phyloP scores from a whole-genome alignment of 2,888 invertebrate genomes.

The Eucera pruinosa region DNA sequence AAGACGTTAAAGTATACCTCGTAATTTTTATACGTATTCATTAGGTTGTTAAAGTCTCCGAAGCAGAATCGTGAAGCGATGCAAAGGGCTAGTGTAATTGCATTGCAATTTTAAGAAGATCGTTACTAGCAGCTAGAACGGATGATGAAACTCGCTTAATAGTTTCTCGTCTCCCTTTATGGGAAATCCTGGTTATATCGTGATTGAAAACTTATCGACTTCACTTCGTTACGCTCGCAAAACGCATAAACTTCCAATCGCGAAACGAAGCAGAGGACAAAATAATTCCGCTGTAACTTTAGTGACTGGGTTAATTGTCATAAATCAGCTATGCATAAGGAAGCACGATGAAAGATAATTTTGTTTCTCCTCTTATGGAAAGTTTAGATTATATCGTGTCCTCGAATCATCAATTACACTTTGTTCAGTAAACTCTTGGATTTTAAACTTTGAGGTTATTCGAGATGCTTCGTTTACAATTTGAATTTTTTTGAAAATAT shows the following conservation, averaged over 20 bases:
- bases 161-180: slow-evolving; percentile 7
- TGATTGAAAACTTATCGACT: slow-evolving; percentile 23
- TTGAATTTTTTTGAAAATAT: neutral
- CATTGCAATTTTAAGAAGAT: slow-evolving; percentile 5
- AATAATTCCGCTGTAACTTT: neutral
- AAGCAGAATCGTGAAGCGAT: neutral
- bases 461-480: too few relatives aligned
- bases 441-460: neutral
- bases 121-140: neutral
- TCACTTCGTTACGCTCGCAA: neutral
- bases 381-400: neutral
- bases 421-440: too few relatives aligned
- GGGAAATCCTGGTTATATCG: slow-evolving; percentile 31
- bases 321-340: neutral
- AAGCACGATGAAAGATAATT: neutral
- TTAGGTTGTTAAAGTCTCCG: neutral
- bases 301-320: neutral
- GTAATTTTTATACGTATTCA: too few relatives aligned
- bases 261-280: neutral
- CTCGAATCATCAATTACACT: neutral
- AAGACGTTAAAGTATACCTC: neutral
- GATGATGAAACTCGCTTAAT: slow-evolving; percentile 3
- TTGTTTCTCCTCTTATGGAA: too few relatives aligned
- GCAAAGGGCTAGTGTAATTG: neutral
- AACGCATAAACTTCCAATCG: too few relatives aligned